Base-by-base conservation (phyloP, 2,113 vertebrate genomes). In the Albula goreensis region DNA sequence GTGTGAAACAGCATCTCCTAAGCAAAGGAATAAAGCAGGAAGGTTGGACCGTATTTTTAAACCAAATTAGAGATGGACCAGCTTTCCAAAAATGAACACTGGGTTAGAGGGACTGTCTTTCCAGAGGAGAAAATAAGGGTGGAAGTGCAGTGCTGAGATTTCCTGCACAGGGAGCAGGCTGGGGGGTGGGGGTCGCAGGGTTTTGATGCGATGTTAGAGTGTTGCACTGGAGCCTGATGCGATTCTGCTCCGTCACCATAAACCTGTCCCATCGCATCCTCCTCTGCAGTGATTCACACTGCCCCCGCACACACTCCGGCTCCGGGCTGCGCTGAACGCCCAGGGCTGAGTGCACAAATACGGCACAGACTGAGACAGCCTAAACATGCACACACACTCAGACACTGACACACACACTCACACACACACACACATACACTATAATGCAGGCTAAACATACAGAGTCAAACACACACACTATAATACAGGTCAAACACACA, bases 391-490 rank as follows among this genome's bases (percentile, higher is more conserved):
- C 22, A 70, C 63, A 70, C 19, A 70, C 66, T 25, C 66, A 74
- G 5, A 74, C 11, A 74, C 66, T 25, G 6, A 74, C n/a, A 31
- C 66, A 41, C 85, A 77, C 63, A 53, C 48, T 70, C 57, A 52
- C 60, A 57, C 15, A 52, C 49, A 19, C 17, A 22, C 25, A 50
- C n/a, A 41, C 49, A 41, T 2, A 41, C 25, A 13, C 19, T 5
- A 13, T 63, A 78, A 81, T 78, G 70, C n/a, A 77, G 50, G 41
- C 66, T n/a, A 53, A 49, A 57, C 49, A 51, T 31, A 56, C 11
- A 80, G 77, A 84, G n/a, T 70, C 78, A 85, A 41, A 85, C 78
- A 86, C 86, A 87, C 85, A 83, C 78, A 85, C 11, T 3, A 2
- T 15, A 3, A 60, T 15, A 12, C 57, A 60, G 6, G 12, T 41